phyloP scores from a whole-genome alignment of 2,113 vertebrate genomes.

The Halichoeres trimaculatus region DNA sequence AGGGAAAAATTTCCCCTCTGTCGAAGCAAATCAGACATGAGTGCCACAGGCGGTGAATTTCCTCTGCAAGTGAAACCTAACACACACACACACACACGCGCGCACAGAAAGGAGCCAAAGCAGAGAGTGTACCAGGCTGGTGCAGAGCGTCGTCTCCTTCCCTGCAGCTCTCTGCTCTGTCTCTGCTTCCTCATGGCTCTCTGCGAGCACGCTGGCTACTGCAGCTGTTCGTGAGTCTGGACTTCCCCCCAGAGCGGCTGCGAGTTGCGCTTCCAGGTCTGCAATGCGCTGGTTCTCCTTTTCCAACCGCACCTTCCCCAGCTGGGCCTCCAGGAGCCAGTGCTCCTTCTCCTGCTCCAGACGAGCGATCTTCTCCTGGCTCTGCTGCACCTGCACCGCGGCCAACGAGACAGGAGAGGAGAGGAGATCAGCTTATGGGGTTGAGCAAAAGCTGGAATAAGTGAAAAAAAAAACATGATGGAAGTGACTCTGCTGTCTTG shows the following conservation, averaged over 20 bases:
- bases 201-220: conserved; percentile 65
- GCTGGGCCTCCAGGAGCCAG: conserved; percentile 97
- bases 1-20: conserved; percentile 51
- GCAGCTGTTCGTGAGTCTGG: conserved; percentile 40
- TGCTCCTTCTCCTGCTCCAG: conserved; percentile 99
- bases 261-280: conserved; percentile 85
- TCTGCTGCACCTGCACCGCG: conserved; percentile 90
- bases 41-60: conserved; percentile 23
- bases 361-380: conserved; percentile 95
- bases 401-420: conserved; percentile 14
- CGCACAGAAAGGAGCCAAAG: background rate
- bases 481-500: background rate
- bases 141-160: conserved; percentile 80
- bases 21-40: conserved; percentile 54
- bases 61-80: conserved; percentile 30
- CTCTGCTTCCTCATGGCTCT: conserved; percentile 76
- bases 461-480: conserved; percentile 9
- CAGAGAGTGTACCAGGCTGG: conserved; percentile 84
- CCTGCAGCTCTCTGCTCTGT: conserved; percentile 64
- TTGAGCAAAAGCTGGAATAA: conserved; percentile 1
- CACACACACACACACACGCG: background rate
- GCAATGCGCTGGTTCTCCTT: conserved; percentile 91
- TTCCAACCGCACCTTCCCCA: conserved; percentile 94
- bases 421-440: conserved; percentile 36
- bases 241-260: conserved; percentile 73